A percentile compares a stretch with the other conserved stretches of the same genome.
These are phyloP conservation scores for Limenitis camilla DNA, from an alignment of 2,888 invertebrate genomes.

Conservation along the genomic window DNA sequence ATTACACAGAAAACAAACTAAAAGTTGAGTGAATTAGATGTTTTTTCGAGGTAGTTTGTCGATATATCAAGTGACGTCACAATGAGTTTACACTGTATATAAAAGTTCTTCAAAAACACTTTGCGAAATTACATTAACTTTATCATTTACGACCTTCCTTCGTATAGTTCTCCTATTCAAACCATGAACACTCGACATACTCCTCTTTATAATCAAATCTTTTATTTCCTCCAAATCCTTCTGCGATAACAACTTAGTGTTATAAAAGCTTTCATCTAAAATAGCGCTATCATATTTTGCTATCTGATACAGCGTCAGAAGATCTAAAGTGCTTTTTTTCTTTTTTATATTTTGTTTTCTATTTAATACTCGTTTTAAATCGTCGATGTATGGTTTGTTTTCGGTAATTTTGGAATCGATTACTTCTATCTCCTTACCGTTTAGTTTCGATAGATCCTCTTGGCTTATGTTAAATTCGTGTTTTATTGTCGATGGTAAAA, in stretches of 20 bases:
- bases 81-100: background rate
- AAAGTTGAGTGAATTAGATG: too few species aligned
- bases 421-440: slow-evolving; percentile 56
- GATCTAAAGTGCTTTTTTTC: slow-evolving; percentile 39
- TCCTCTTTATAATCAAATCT: slow-evolving; percentile 44
- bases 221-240: slow-evolving; percentile 51
- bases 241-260: slow-evolving; percentile 42
- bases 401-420: slow-evolving; percentile 51
- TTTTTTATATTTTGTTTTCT: slow-evolving; percentile 39
- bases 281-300: slow-evolving; percentile 38
- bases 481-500: slow-evolving; percentile 39
- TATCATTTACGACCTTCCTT: slow-evolving; percentile 15
- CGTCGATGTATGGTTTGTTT: slow-evolving; percentile 55
- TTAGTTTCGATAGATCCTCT: slow-evolving; percentile 40
- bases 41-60: too few species aligned
- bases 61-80: too few species aligned
- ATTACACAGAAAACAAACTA: too few species aligned
- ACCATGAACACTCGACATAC: slow-evolving; percentile 47
- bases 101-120: slow-evolving; percentile 41
- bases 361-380: slow-evolving; percentile 46
- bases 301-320: slow-evolving; percentile 51
- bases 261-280: slow-evolving; percentile 35
- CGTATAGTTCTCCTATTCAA: slow-evolving; percentile 40
- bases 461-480: slow-evolving; percentile 39
- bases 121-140: slow-evolving; percentile 35